Evolutionary conservation across 2,888 invertebrate species (phyloP), one percentile per base, ranked within the genome.

Genomic region (Aethes cnicana): DNA sequence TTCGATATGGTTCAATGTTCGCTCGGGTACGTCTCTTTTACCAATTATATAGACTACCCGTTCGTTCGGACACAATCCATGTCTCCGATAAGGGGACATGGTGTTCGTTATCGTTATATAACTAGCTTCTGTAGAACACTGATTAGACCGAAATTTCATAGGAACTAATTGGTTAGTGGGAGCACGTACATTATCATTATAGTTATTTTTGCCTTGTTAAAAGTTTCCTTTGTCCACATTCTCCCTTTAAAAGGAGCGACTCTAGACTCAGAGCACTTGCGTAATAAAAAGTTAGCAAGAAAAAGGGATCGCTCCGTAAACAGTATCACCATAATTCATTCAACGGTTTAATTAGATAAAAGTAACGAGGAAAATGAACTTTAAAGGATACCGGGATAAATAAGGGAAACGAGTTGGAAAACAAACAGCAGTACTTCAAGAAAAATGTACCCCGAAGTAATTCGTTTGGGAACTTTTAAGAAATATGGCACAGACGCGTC

Each of bases 401-500:
- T 64, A 57, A 65, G 55, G 60, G 59, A 62, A 60, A 66, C 61
- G 72, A 70, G 64, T 73, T 66, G 54, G 47, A 53, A 62, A 72
- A 69, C 65, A 72, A 67, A 55, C 54, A 64, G 64, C 58, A 65
- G 65, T 69, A 64, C 56, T 63, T 54, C 48, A 42, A 66, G 61
- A 68, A 71, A 78, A 72, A 71, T 66, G 63, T 64, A 56, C 54
- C 60, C 54, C 63, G 39, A 33, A 57, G 63, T 74, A 77, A 77
- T 74, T 66, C 54, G 63, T 74, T 77, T 66, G 43, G 53, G 28
- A 77, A 77, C 65, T 74, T 74, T 68, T 53, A 23, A 59, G 61
- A 61, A 57, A 67, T 66, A 68, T 64, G 68, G 63, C 33, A 44
- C 43, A 48, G 54, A 47, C 35, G 53, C 41, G 23, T 30, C 46